phyloP scores from a whole-genome alignment of 2,113 vertebrate genomes.

The Puffinus mauretanicus region DNA sequence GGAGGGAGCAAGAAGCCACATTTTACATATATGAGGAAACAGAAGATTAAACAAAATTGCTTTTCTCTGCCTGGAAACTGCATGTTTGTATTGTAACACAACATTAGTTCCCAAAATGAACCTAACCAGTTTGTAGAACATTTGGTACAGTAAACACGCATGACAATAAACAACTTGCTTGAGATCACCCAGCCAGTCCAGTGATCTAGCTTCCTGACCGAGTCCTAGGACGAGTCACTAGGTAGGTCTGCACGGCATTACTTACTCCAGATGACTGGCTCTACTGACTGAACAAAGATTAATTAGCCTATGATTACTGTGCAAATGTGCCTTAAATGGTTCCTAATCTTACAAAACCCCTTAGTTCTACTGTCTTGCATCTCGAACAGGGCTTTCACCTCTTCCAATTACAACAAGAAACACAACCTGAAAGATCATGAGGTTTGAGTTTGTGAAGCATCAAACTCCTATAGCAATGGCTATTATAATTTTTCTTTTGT shows the following conservation, averaged over 20 bases:
- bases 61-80: slow-evolving; percentile 30
- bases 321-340: not conserved
- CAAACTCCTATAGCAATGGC: not conserved
- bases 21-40: not conserved
- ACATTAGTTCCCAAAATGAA: slow-evolving; percentile 3
- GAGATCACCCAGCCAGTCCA: not conserved
- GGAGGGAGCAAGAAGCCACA: not conserved
- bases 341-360: not conserved
- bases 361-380: not conserved
- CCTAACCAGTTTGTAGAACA: not conserved
- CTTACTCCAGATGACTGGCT: not conserved
- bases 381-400: not conserved
- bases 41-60: not conserved
- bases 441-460: not conserved
- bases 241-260: not conserved
- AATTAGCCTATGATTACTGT: not conserved
- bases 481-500: not conserved
- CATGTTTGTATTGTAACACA: not conserved
- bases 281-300: not conserved
- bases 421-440: not conserved
- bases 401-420: not conserved
- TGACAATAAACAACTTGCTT: slow-evolving; percentile 36
- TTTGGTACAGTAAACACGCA: slow-evolving; percentile 34
- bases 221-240: not conserved
- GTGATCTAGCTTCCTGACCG: not conserved